Conservation (phyloP, 2,797 vertebrate species). For the Sciurus carolinensis region DNA sequence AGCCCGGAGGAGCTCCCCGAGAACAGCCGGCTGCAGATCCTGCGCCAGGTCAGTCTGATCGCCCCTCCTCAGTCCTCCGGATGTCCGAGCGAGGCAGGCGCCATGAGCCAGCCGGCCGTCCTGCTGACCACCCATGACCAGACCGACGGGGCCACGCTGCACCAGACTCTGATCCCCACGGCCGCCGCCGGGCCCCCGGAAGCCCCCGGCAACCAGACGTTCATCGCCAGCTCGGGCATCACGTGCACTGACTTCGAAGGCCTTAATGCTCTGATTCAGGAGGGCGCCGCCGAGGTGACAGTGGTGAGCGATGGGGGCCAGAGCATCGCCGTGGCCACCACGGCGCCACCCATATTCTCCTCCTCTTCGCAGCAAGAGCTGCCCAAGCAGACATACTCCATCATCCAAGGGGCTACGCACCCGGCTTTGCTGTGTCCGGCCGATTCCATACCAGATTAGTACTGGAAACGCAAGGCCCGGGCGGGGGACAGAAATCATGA, state of each 20-base stretch:
- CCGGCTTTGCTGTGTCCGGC: conserved; percentile 89
- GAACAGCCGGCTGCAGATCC: conserved; percentile 91
- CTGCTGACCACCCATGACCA: conserved; percentile 90
- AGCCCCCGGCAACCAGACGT: conserved; percentile 90
- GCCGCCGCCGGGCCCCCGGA: conserved; percentile 87
- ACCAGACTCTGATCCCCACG: conserved; percentile 91
- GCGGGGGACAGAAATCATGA: neutral
- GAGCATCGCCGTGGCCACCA: conserved; percentile 84
- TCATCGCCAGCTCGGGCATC: conserved; percentile 92
- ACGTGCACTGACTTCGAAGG: conserved; percentile 96
- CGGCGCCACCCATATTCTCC: conserved; percentile 85
- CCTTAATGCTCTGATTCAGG: conserved; percentile 95
- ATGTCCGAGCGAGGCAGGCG: conserved; percentile 86
- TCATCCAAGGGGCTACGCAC: conserved; percentile 88
- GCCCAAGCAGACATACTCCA: conserved; percentile 89
- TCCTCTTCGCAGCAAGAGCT: conserved; percentile 85
- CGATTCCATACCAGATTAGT: conserved; percentile 89
- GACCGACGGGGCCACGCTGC: conserved; percentile 86
- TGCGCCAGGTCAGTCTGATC: conserved; percentile 96
- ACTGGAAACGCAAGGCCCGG: accelerated
- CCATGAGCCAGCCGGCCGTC: conserved; percentile 90
- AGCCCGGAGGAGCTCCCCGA: conserved; percentile 85
- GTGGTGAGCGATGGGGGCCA: conserved; percentile 93
- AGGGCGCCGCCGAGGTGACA: conserved; percentile 94
- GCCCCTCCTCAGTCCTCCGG: conserved; percentile 88